phyloP scores from a whole-genome alignment of 2,113 vertebrate genomes.

The Eurystomus gularis region DNA sequence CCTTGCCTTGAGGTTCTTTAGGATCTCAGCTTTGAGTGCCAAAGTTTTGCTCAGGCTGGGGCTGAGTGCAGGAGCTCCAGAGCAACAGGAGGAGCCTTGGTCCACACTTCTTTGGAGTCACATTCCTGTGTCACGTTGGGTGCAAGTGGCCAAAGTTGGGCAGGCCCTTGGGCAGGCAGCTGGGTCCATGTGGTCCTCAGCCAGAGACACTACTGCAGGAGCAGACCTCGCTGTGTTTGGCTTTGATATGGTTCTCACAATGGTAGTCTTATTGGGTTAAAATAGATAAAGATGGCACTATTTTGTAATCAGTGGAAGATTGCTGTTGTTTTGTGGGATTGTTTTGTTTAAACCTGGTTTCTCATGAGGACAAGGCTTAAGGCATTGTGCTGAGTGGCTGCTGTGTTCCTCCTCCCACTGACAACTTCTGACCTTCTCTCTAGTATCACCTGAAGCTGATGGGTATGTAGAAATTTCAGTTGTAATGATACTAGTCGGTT shows the following conservation, averaged over 20 bases:
- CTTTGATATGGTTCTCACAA: background rate
- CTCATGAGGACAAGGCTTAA: background rate
- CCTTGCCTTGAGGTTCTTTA: background rate
- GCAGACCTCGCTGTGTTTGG: background rate
- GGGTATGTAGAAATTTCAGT: background rate
- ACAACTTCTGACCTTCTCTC: background rate
- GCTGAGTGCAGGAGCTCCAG: background rate
- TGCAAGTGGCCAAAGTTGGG: background rate
- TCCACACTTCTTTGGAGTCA: background rate
- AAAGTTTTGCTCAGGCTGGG: background rate
- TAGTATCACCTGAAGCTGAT: background rate
- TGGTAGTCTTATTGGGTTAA: background rate
- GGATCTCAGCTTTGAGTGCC: background rate
- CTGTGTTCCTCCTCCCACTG: background rate
- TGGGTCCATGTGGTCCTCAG: background rate
- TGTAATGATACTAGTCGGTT: background rate
- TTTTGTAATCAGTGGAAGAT: background rate
- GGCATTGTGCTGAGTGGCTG: background rate
- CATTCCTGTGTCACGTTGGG: fast-evolving
- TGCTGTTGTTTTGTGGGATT: background rate
- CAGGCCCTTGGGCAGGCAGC: background rate
- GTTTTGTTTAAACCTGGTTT: background rate
- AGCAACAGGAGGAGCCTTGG: background rate
- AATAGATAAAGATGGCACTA: background rate
- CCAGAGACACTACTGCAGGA: background rate